A percentile compares a stretch with the other conserved stretches of the same genome.
phyloP scores from a whole-genome alignment of 2,888 invertebrate species.

The Dichetophora obliterata region DNA sequence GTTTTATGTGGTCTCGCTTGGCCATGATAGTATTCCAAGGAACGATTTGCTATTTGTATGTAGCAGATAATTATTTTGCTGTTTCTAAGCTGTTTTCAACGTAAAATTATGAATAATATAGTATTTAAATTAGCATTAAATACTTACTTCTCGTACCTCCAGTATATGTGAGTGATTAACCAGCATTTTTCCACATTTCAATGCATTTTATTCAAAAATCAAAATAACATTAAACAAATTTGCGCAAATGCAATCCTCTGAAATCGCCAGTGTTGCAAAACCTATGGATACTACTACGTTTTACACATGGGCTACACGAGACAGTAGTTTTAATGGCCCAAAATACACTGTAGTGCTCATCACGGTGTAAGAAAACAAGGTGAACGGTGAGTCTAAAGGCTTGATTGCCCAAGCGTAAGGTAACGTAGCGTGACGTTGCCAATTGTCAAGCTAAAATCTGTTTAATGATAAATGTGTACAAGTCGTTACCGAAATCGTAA shows the following conservation, averaged over 20 bases:
- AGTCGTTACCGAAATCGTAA: too few species aligned
- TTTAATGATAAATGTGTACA: too few species aligned
- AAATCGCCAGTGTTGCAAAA: neutral
- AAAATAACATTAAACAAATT: slow-evolving; percentile 15
- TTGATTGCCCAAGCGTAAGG: too few species aligned
- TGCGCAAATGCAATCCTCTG: slow-evolving; percentile 13
- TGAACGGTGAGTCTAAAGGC: too few species aligned
- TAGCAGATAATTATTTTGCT: slow-evolving; percentile 27
- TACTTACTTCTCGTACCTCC: slow-evolving; percentile 28
- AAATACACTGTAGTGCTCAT: too few species aligned
- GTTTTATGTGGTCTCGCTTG: slow-evolving; percentile 18
- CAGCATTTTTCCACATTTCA: neutral
- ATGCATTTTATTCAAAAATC: neutral
- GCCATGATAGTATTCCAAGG: slow-evolving; percentile 20
- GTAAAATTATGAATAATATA: neutral
- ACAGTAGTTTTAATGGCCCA: too few species aligned
- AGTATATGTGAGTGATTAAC: slow-evolving; percentile 24
- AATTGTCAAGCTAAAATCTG: too few species aligned
- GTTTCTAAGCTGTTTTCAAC: neutral
- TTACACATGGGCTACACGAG: too few species aligned
- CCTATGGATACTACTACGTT: neutral
- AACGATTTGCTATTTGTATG: slow-evolving; percentile 20
- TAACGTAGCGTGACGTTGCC: too few species aligned
- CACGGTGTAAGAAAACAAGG: too few species aligned
- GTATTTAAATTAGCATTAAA: neutral